Base-by-base conservation (phyloP, 2,797 vertebrate genomes). In the Spinibarbus caldwelli region DNA sequence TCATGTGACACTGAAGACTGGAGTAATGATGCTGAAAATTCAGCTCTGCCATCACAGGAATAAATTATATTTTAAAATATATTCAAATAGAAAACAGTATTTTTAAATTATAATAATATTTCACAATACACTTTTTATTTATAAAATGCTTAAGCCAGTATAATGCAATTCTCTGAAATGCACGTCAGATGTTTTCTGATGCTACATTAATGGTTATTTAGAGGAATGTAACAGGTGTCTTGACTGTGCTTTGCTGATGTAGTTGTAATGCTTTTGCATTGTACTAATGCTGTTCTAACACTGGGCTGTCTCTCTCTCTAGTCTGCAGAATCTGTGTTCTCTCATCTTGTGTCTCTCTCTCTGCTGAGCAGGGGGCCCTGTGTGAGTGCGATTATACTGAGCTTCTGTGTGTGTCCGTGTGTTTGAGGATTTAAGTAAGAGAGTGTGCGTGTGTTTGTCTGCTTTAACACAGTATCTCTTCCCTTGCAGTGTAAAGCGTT, bases 381-480 rank as follows among this genome's bases (percentile, higher is more conserved):
- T 89, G 88, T 89, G 90, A 89, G 90, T 90, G 90, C 64, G 87
- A 88, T 87, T 89, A 85, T 80, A 86, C 82, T 80, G 85, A 52
- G 87, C 76, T 88, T 88, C 79, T 89, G 87, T 87, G 87, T 85
- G 84, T 89, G 21, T 73, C 15, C 26, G 47, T 84, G 78, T 80
- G 64, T 66, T 43, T 71, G 36, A 17, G 77, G 70, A 52, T 86
- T 11, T 71, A 54, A 76, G 77, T 88, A 64, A 88, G 11, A 2
- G 86, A 80, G 26, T 23, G 80, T 85, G 12, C 73, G 43, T 66
- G 80, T 85, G 11, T 79, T 62, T 78, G 78, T 67, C 76, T 45
- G 87, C 86, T 89, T 88, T 86, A 89, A 86, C 88, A 71, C 80
- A 34, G 43, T 84, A 85, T 85, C 76, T 88, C 72, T 86, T 81